A percentile compares a stretch with the other conserved stretches of the same genome.
These are phyloP conservation scores for Drosophila albomicans DNA, from an alignment of 1,140 invertebrate species.

Conservation along the genomic window DNA sequence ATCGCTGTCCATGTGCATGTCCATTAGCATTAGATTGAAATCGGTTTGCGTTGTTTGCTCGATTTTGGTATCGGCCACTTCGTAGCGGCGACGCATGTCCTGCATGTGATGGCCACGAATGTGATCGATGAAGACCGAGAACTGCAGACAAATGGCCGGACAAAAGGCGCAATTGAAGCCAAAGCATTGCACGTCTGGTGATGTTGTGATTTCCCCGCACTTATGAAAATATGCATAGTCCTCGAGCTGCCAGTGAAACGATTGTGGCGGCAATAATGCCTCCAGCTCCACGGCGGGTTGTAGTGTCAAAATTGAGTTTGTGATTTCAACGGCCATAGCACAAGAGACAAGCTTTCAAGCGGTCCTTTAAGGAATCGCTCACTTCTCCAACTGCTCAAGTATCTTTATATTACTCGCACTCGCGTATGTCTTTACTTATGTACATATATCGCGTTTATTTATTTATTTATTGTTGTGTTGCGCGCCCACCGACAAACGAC, in stretches of 20 bases:
- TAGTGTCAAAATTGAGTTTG: slow-evolving; percentile 59
- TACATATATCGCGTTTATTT: slow-evolving; percentile 19
- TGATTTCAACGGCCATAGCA: slow-evolving; percentile 46
- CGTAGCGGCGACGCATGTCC: slow-evolving; percentile 68
- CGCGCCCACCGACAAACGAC: slow-evolving; percentile 28
- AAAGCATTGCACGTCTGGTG: slow-evolving; percentile 75
- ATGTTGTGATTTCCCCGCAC: slow-evolving; percentile 79
- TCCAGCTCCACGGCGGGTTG: slow-evolving; percentile 51
- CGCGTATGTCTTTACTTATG: slow-evolving; percentile 18
- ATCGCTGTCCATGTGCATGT: slow-evolving; percentile 49
- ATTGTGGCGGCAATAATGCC: slow-evolving; percentile 30
- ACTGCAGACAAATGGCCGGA: slow-evolving; percentile 77
- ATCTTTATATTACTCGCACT: background rate
- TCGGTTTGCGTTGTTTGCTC: slow-evolving; percentile 68
- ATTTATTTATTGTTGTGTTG: slow-evolving; percentile 11
- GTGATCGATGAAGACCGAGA: slow-evolving; percentile 76
- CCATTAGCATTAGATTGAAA: slow-evolving; percentile 59
- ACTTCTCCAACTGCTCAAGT: background rate
- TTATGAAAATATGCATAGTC: slow-evolving; percentile 76
- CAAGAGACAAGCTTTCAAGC: background rate
- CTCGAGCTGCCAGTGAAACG: slow-evolving; percentile 69
- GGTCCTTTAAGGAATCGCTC: slow-evolving; percentile 21
- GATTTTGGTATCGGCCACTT: slow-evolving; percentile 42
- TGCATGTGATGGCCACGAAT: slow-evolving; percentile 71
- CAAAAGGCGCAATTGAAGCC: slow-evolving; percentile 81